Evolutionary conservation across 2,888 invertebrate species (phyloP).

Genomic region (Xestia rhomboidea): DNA sequence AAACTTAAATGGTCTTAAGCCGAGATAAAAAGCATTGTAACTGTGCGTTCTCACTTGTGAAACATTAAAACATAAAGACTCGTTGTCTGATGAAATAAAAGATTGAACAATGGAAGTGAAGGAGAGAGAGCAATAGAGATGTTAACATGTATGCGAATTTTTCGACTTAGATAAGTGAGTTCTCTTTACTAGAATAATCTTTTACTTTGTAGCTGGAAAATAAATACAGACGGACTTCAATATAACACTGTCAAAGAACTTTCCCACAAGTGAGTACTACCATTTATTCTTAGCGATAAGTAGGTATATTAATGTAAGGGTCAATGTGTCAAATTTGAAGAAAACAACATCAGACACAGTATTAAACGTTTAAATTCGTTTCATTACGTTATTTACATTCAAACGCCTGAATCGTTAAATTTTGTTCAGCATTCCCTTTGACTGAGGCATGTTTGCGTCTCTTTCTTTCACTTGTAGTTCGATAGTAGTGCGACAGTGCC

Average conservation of each 20-base stretch:
- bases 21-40: background rate
- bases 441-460: background rate
- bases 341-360: constrained; percentile 35
- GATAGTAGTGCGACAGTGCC: background rate
- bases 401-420: background rate
- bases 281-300: constrained; percentile 49
- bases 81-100: background rate
- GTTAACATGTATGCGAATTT: background rate
- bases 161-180: background rate
- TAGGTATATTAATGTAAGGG: constrained; percentile 37
- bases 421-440: background rate
- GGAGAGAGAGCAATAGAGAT: background rate
- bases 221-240: background rate
- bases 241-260: constrained; percentile 23
- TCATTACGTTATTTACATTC: constrained; percentile 16
- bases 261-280: constrained; percentile 31
- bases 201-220: background rate
- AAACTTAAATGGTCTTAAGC: background rate
- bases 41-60: background rate
- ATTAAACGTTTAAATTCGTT: constrained; percentile 19
- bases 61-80: background rate
- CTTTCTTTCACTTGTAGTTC: constrained; percentile 1
- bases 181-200: background rate
- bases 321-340: constrained; percentile 40
- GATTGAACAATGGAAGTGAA: background rate